These are phyloP conservation scores for Agelaius phoeniceus DNA, from an alignment of 2,113 vertebrate species.

Conservation along the genomic window DNA sequence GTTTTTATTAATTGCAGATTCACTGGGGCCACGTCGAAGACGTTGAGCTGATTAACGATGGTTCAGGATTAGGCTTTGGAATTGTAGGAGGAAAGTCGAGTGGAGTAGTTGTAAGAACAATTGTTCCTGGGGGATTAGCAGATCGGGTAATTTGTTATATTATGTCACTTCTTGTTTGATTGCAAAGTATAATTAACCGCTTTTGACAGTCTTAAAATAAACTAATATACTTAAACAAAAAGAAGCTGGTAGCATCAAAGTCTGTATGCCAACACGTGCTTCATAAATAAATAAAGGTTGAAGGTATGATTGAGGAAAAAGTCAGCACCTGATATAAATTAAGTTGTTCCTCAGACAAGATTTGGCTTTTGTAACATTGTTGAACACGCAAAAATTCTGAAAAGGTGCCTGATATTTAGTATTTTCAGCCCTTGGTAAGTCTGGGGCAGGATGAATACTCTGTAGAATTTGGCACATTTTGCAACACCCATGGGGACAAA, in stretches of 20 bases:
- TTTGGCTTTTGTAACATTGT: background rate
- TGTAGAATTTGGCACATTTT: background rate
- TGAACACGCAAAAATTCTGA: background rate
- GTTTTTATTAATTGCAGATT: slow-evolving; percentile 75
- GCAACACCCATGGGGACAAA: background rate
- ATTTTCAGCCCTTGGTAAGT: no score
- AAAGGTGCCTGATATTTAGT: background rate
- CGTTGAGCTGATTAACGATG: slow-evolving; percentile 91
- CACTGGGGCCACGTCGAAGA: slow-evolving; percentile 90
- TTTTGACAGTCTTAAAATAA: slow-evolving; percentile 58
- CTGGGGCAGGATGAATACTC: no score
- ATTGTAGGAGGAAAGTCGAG: slow-evolving; percentile 91
- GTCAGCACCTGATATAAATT: slow-evolving; percentile 17
- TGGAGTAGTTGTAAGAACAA: slow-evolving; percentile 92
- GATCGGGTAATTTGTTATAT: slow-evolving; percentile 82
- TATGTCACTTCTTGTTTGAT: slow-evolving; percentile 50
- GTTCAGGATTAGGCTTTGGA: slow-evolving; percentile 94
- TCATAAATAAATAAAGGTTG: background rate
- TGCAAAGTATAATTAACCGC: slow-evolving; percentile 36
- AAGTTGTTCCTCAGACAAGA: background rate
- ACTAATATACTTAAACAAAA: slow-evolving; percentile 40
- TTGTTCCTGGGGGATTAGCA: slow-evolving; percentile 88
- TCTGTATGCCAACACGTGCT: background rate
- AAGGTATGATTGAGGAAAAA: slow-evolving; percentile 30
- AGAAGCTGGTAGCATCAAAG: slow-evolving; percentile 50